Percentiles rank a stretch among this genome's conserved stretches.
Conservation (phyloP, 2,113 vertebrate genomes). For the Otis tarda region DNA sequence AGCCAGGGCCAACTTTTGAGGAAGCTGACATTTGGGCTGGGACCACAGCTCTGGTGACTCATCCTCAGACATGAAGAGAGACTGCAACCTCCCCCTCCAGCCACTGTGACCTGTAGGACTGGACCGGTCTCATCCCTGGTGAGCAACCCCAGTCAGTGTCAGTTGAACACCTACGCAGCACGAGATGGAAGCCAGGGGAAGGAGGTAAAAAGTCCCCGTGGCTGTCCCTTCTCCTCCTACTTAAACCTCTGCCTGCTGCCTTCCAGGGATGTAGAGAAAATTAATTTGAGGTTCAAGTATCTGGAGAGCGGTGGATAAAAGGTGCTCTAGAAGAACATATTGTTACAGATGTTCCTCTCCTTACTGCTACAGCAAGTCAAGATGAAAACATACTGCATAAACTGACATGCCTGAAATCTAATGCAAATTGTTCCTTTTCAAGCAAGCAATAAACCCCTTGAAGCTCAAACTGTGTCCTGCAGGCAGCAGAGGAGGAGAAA, state of each 20-base stretch:
- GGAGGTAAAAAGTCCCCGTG: neutral
- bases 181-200: neutral
- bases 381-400: neutral
- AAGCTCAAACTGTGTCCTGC: neutral
- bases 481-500: neutral
- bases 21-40: neutral
- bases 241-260: neutral
- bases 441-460: neutral
- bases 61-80: neutral
- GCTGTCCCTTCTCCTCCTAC: neutral
- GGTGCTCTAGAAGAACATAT: neutral
- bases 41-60: neutral
- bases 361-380: neutral
- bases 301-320: neutral
- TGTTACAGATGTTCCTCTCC: neutral
- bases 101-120: neutral
- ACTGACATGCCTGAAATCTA: neutral
- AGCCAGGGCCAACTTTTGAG: rapidly evolving
- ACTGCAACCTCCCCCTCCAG: neutral
- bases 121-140: neutral
- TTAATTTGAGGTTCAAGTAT: neutral
- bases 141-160: rapidly evolving
- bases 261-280: neutral
- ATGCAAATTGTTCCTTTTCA: neutral
- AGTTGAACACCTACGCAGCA: rapidly evolving